Percentiles rank a stretch among this genome's conserved stretches.
Conservation (phyloP, 2,113 vertebrate species). For the Notarius lentiginosus region DNA sequence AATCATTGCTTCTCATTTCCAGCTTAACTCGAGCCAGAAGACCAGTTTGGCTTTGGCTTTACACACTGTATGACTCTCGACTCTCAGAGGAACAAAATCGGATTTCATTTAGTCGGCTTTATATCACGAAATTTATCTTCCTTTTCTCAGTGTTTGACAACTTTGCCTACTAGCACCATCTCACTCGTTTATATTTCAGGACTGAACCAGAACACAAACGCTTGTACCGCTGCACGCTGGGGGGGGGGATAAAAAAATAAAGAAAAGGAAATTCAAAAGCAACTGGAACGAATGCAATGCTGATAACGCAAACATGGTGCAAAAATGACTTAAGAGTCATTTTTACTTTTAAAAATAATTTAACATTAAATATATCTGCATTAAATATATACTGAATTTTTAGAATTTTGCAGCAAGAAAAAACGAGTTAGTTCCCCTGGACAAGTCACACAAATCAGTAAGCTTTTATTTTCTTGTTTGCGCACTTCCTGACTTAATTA, state of each 20-base stretch:
- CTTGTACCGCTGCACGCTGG: background rate
- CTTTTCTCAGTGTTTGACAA: background rate
- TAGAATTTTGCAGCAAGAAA: no score
- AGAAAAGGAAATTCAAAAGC: no score
- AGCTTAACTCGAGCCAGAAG: slow-evolving; percentile 35
- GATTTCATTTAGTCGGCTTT: background rate
- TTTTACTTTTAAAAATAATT: background rate
- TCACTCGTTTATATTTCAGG: background rate
- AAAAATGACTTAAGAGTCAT: background rate
- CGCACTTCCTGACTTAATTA: background rate
- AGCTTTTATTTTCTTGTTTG: background rate
- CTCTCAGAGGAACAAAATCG: background rate
- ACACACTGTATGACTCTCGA: background rate
- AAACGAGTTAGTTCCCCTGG: background rate
- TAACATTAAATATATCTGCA: no score
- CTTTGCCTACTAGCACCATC: background rate
- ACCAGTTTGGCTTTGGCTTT: slow-evolving; percentile 23
- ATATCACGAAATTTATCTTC: background rate
- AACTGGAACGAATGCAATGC: no score
- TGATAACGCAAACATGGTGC: background rate
- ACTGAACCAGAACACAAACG: background rate
- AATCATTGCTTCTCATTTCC: slow-evolving; percentile 16
- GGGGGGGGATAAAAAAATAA: no score
- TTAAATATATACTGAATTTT: background rate
- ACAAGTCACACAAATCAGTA: background rate